phyloP scores from a whole-genome alignment of 2,113 vertebrate species.

The Panurus biarmicus region DNA sequence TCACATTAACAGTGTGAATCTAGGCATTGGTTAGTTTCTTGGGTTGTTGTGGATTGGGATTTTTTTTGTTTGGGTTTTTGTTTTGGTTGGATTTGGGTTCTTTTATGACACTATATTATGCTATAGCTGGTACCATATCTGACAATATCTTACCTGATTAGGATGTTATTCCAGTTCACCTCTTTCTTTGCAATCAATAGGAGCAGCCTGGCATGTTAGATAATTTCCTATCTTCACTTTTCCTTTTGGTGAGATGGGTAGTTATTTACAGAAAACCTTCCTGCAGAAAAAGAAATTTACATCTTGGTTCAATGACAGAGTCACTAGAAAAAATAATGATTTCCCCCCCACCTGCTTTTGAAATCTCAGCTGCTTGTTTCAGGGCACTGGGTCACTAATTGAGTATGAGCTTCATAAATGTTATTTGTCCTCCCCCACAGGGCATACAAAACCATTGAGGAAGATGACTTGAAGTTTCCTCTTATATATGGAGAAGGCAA shows the following conservation, averaged over 20 bases:
- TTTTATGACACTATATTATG: neutral
- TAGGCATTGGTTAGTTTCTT: neutral
- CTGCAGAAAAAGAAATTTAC: neutral
- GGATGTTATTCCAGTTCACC: neutral
- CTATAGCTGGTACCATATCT: neutral
- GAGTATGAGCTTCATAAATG: conserved; percentile 48
- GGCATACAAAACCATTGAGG: conserved; percentile 88
- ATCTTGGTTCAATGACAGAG: neutral
- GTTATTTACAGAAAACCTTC: neutral
- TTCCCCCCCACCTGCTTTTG: neutral
- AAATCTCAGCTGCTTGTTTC: neutral
- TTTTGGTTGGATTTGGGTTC: neutral
- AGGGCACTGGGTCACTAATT: conserved; percentile 47
- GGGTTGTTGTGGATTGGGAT: neutral
- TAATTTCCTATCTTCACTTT: neutral
- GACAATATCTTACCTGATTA: neutral
- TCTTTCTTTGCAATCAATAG: neutral
- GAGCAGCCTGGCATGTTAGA: neutral
- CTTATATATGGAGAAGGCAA: conserved; percentile 87
- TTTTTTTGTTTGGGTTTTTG: neutral
- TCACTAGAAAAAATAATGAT: neutral
- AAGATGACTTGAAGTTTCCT: conserved; percentile 83
- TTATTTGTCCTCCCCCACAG: conserved; percentile 69
- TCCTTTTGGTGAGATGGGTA: neutral
- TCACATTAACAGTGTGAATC: neutral